Base-by-base conservation (phyloP, 2,113 vertebrate genomes). In the Propithecus coquereli region DNA sequence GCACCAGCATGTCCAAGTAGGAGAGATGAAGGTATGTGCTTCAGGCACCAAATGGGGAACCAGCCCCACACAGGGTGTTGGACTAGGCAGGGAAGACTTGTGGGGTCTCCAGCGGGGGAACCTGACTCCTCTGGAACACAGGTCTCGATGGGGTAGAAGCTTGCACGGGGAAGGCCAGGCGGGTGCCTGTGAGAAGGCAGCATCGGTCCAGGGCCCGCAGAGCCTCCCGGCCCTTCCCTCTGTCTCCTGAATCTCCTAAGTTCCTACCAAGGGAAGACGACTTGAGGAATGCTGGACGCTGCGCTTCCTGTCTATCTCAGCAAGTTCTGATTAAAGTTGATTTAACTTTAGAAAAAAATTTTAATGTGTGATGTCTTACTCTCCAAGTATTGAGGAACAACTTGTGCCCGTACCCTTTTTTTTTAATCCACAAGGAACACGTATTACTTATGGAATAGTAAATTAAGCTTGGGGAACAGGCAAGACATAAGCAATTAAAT, bases 401-500 rank as follows among this genome's bases (percentile, higher is more conserved):
- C 96, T 97, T 97, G 96, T 97, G 95, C 73, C 82, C 81, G 23
- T 96, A 85, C 54, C 27, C 61, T 85, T 84, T 77, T 52, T 73
- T 90, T 95, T 65, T 4, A 54, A 94, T 57, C 73, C 93, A 94
- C 93, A 89, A 98, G 73, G 82, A 96, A 80, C 57, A 70, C 66
- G 63, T 52, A 94, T 92, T 92, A 97, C 40, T 94, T 68, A 86
- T 77, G 47, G 94, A 96, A 97, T 96, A 95, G 96, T 94, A 91
- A 96, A 91, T 91, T 92, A 94, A 90, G 71, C 85, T 97, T 95
- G 54, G 32, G 90, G 92, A 97, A 96, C 68, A 61, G 74, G 68
- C 79, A 93, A 97, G 91, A 96, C 89, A 95, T 23, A 85, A 80
- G 86, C 91, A 96, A 97, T 94, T 95, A 95, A 95, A 74, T 37